Percentiles rank a stretch among this genome's conserved stretches.
These are phyloP conservation scores for Tangachromis dhanisi DNA, from an alignment of 2,113 vertebrate genomes.

Conservation along the genomic window DNA sequence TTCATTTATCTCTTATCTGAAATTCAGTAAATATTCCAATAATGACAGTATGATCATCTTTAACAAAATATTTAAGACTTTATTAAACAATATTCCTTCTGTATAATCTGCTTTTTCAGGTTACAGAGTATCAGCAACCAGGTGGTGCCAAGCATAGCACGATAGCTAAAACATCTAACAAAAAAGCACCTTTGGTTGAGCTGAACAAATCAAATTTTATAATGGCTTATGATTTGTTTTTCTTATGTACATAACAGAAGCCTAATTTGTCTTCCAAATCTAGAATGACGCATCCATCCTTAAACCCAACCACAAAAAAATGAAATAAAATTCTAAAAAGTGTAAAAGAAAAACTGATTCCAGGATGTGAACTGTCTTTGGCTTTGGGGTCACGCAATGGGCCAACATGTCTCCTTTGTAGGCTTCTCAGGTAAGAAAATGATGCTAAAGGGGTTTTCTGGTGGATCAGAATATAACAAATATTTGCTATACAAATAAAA, in stretches of 20 bases:
- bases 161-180: not conserved
- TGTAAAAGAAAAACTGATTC: fast-evolving
- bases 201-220: fast-evolving
- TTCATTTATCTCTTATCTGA: not conserved
- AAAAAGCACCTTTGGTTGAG: not conserved
- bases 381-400: fast-evolving
- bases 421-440: not conserved
- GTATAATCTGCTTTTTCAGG: not conserved
- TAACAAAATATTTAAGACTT: not conserved
- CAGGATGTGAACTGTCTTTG: not conserved
- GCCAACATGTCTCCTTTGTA: not conserved
- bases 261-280: not conserved
- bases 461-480: not conserved
- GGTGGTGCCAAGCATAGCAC: not conserved
- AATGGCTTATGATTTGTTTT: not conserved
- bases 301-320: not conserved
- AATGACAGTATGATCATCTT: not conserved
- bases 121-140: fast-evolving
- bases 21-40: not conserved
- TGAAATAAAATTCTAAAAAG: not conserved
- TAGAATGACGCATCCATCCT: not conserved
- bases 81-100: not conserved
- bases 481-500: not conserved
- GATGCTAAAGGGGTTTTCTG: not conserved
- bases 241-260: not conserved